phyloP scores from a whole-genome alignment of 2,888 invertebrate genomes.

The Cotesia congregata region DNA sequence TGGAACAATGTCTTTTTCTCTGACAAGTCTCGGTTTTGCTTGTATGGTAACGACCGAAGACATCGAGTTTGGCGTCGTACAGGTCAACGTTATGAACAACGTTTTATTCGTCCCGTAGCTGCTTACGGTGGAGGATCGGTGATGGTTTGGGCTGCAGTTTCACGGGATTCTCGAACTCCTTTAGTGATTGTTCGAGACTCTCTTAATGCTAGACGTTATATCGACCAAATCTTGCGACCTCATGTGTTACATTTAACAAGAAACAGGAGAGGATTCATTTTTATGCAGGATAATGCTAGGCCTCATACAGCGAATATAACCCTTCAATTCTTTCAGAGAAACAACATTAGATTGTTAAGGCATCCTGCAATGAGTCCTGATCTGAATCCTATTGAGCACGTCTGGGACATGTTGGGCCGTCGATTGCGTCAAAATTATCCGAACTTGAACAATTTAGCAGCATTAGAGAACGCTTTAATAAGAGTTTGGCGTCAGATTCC shows the following conservation, averaged over 20 bases:
- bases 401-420: slow-evolving; percentile 40
- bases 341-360: slow-evolving; percentile 28
- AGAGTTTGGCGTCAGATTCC: neutral
- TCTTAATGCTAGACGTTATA: neutral
- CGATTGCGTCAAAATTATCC: slow-evolving; percentile 33
- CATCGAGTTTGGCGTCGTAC: neutral
- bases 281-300: slow-evolving; percentile 46
- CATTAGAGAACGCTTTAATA: neutral
- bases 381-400: slow-evolving; percentile 44
- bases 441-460: slow-evolving; percentile 31
- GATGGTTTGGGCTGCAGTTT: neutral
- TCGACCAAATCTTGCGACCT: neutral
- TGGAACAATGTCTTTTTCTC: neutral
- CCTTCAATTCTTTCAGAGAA: slow-evolving; percentile 31
- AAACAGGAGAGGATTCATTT: slow-evolving; percentile 27
- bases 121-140: neutral
- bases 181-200: neutral
- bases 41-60: neutral
- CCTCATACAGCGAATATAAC: slow-evolving; percentile 38
- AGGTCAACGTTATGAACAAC: no score
- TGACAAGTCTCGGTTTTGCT: neutral
- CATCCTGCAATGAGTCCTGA: slow-evolving; percentile 43
- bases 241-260: neutral
- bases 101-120: neutral
- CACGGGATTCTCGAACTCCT: neutral